A percentile compares a stretch with the other conserved stretches of the same genome.
Conservation (phyloP, 2,797 vertebrate species). For the Menidia menidia region DNA sequence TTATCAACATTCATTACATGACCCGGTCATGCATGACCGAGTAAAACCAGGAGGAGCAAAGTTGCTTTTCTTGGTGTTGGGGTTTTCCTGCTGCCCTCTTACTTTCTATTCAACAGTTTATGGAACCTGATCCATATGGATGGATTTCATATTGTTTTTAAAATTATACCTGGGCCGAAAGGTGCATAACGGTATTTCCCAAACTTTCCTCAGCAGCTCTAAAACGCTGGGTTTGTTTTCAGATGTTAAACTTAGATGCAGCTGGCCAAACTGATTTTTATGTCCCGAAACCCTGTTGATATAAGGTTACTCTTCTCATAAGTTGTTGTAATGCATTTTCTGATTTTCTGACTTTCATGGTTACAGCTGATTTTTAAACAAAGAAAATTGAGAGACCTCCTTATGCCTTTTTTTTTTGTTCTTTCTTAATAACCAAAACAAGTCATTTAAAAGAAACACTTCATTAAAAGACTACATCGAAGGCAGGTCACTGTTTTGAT, state of each 20-base stretch:
- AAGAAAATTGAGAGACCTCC: neutral
- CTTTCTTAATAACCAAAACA: neutral
- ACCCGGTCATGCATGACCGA: constrained; percentile 74
- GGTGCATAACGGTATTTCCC: constrained; percentile 60
- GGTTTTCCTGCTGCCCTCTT: constrained; percentile 52
- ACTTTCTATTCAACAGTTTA: constrained; percentile 47
- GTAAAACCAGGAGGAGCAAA: constrained; percentile 57
- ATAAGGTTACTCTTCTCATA: neutral
- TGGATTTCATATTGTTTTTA: constrained; percentile 10
- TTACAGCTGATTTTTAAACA: neutral
- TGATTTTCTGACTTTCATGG: neutral
- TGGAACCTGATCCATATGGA: constrained; percentile 41
- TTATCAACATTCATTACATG: constrained; percentile 83
- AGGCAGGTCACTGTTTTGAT: neutral
- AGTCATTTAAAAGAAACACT: neutral
- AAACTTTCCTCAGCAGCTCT: constrained; percentile 30
- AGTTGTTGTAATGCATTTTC: constrained; percentile 15
- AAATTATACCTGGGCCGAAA: constrained; percentile 6
- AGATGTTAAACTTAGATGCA: constrained; percentile 26
- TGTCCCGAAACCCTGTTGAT: neutral
- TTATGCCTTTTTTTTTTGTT: constrained; percentile 7
- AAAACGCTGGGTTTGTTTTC: constrained; percentile 17
- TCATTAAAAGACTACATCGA: constrained; percentile 8
- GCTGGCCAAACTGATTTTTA: constrained; percentile 25
- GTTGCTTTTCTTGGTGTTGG: constrained; percentile 58